phyloP scores from a whole-genome alignment of 2,113 vertebrate species.

The Pituophis catenifer region DNA sequence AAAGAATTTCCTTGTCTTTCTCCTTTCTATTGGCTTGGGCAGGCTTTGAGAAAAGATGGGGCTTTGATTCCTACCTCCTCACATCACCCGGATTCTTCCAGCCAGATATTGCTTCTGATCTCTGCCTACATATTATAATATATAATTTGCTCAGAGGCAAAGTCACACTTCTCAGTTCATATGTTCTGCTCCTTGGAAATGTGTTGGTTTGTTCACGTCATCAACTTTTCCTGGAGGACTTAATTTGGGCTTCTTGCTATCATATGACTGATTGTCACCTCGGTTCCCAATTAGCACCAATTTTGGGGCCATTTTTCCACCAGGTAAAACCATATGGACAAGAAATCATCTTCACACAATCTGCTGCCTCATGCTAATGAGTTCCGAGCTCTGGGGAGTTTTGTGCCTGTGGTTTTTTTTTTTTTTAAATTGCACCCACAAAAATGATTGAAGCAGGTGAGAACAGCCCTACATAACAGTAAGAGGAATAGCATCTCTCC shows the following conservation, averaged over 20 bases:
- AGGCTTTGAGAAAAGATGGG: background rate
- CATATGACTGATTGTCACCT: slow-evolving; percentile 1
- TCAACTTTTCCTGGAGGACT: slow-evolving; percentile 4
- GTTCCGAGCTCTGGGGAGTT: slow-evolving; percentile 13
- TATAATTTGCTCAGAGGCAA: background rate
- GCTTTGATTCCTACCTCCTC: background rate
- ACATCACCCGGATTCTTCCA: background rate
- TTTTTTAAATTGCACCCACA: background rate
- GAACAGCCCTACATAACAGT: slow-evolving; percentile 6
- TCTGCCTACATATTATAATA: background rate
- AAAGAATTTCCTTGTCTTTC: background rate
- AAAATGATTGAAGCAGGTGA: slow-evolving; percentile 16
- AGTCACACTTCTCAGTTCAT: background rate
- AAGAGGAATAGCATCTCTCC: background rate
- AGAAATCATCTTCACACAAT: slow-evolving; percentile 27
- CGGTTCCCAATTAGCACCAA: slow-evolving; percentile 21
- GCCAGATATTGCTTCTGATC: background rate
- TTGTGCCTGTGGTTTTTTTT: slow-evolving; percentile 3
- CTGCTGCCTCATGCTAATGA: slow-evolving; percentile 26
- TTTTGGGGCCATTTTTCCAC: slow-evolving; percentile 8
- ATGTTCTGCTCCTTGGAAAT: background rate
- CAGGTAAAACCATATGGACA: slow-evolving; percentile 11
- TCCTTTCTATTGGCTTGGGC: background rate
- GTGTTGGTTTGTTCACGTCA: background rate
- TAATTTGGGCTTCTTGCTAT: background rate